Percentiles rank a stretch among this genome's conserved stretches.
Evolutionary conservation across 2,888 invertebrate genomes (phyloP).

Genomic region (Drosophila pseudotakahashii): DNA sequence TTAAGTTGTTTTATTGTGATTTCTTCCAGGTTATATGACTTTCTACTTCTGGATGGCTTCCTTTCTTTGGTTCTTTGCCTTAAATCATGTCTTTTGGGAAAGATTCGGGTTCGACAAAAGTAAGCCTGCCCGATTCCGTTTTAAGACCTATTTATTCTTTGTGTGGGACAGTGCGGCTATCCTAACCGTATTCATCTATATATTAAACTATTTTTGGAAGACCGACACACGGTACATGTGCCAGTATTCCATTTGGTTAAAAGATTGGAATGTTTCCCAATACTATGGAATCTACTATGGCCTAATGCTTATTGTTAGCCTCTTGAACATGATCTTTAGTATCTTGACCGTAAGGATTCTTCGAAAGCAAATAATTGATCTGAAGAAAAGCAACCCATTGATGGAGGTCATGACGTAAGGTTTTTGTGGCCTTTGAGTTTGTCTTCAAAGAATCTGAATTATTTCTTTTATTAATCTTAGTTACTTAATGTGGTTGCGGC

Average conservation of each 20-base stretch:
- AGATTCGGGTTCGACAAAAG: background rate
- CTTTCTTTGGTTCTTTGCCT: background rate
- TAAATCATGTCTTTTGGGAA: background rate
- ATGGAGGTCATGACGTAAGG: background rate
- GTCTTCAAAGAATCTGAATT: background rate
- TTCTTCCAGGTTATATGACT: background rate
- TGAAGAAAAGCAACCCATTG: too few species aligned
- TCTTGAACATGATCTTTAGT: background rate
- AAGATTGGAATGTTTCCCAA: background rate
- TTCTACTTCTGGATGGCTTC: constrained; percentile 1
- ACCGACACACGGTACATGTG: background rate
- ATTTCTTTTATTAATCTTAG: background rate
- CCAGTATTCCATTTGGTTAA: background rate
- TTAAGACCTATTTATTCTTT: background rate
- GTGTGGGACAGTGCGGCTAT: background rate
- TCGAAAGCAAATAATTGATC: background rate
- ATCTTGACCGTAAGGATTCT: rapidly evolving
- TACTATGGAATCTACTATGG: background rate
- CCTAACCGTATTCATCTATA: background rate
- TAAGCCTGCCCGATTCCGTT: background rate
- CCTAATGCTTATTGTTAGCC: background rate
- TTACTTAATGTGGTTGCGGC: background rate
- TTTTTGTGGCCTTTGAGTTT: too few species aligned
- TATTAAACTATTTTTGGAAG: background rate
- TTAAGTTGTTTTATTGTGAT: background rate